Evolutionary conservation across 2,888 invertebrate species (phyloP).

Genomic region (Zelleria hepariella): DNA sequence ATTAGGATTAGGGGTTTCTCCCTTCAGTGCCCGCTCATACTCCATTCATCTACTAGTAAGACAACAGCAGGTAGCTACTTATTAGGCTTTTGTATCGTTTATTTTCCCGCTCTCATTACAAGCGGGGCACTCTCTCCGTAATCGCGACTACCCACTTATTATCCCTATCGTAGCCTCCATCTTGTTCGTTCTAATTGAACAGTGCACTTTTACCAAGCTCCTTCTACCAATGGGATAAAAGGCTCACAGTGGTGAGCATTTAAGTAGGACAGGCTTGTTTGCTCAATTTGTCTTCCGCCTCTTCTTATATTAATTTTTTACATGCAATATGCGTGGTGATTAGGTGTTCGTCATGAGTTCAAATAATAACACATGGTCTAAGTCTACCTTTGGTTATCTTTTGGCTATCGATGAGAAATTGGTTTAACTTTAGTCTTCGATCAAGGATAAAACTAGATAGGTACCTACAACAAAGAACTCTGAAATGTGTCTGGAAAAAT

Average conservation of each 20-base stretch:
- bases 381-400: too few relatives aligned
- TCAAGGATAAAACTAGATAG: too few relatives aligned
- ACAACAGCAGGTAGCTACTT: neutral
- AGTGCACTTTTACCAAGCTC: conserved; percentile 29
- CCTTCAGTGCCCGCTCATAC: too few relatives aligned
- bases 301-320: too few relatives aligned
- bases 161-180: conserved; percentile 45
- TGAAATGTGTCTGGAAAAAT: too few relatives aligned
- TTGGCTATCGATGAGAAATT: too few relatives aligned
- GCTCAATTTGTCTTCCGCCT: neutral
- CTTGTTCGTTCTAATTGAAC: conserved; percentile 52
- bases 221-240: neutral
- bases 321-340: too few relatives aligned
- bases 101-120: conserved; percentile 13
- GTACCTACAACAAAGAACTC: too few relatives aligned
- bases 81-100: neutral
- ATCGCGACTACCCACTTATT: conserved; percentile 36
- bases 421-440: too few relatives aligned
- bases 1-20: neutral
- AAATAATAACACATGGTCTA: too few relatives aligned
- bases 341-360: too few relatives aligned
- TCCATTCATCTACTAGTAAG: too few relatives aligned
- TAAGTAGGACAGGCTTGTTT: neutral
- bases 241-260: neutral
- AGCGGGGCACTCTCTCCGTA: conserved; percentile 46